These are phyloP conservation scores for Medauroidea extradentata DNA, from an alignment of 1,140 invertebrate species.

Conservation along the genomic window DNA sequence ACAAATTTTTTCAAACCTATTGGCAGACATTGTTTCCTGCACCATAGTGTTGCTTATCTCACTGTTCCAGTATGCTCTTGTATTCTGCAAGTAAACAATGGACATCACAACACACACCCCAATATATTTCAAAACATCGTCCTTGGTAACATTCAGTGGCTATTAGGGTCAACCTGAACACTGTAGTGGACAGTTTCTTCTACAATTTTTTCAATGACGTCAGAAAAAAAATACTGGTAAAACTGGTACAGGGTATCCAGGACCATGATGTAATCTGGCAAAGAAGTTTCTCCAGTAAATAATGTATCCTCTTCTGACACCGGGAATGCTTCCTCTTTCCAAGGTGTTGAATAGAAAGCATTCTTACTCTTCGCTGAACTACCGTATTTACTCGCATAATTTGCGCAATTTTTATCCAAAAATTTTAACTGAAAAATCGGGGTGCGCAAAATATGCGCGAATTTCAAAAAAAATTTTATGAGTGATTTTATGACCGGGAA, in stretches of 20 bases:
- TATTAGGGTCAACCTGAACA: neutral
- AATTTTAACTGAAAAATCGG: no score
- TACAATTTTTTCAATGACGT: neutral
- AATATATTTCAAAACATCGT: conserved; percentile 6
- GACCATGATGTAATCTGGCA: neutral
- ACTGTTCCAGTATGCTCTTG: conserved; percentile 8
- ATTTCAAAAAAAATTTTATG: no score
- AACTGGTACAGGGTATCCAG: neutral
- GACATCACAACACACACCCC: conserved; percentile 1
- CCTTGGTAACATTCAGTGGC: neutral
- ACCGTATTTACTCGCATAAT: no score
- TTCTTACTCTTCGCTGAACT: no score
- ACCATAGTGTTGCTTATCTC: neutral
- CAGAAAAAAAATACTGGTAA: neutral
- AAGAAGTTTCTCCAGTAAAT: neutral
- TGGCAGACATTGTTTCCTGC: conserved; percentile 30
- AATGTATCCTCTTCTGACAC: neutral
- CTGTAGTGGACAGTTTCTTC: neutral
- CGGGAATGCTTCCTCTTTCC: neutral
- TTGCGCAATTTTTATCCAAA: no score
- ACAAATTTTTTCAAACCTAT: conserved; percentile 36
- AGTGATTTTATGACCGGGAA: no score
- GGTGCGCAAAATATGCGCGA: no score
- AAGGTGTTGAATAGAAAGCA: neutral
- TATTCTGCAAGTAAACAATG: neutral